These are phyloP conservation scores for Agrotis puta DNA, from an alignment of 2,888 invertebrate genomes.

Conservation along the genomic window DNA sequence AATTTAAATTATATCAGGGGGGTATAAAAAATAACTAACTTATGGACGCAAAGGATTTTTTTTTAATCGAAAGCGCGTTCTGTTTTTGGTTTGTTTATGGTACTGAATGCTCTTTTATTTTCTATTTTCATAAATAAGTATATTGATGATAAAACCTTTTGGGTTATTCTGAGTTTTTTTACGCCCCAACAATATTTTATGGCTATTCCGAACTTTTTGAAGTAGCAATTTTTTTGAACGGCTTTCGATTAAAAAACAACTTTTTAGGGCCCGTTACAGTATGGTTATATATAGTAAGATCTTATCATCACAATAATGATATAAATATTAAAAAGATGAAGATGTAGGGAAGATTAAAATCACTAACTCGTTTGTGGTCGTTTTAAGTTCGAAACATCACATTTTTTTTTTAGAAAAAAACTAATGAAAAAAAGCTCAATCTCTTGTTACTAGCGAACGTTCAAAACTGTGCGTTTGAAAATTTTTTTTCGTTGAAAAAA, in stretches of 20 bases:
- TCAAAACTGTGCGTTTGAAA: conserved; percentile 63
- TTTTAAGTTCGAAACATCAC: conserved; percentile 69
- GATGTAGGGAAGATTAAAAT: conserved; percentile 67
- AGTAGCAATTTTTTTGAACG: conserved; percentile 11
- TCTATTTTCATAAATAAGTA: too few species aligned
- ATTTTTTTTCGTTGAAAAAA: conserved; percentile 38
- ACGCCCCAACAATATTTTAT: background rate
- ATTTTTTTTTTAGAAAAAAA: conserved; percentile 54
- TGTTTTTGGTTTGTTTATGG: background rate
- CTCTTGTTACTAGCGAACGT: conserved; percentile 55
- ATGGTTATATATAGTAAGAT: conserved; percentile 60
- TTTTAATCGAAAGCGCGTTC: conserved; percentile 54
- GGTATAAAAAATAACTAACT: conserved; percentile 67
- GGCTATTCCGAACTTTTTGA: background rate
- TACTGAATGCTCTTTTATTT: background rate
- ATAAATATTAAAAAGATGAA: conserved; percentile 66
- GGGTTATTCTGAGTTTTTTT: background rate
- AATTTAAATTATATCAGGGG: conserved; percentile 63
- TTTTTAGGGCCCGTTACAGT: conserved; percentile 51
- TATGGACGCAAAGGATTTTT: conserved; percentile 36
- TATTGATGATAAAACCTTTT: conserved; percentile 10
- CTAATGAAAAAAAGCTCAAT: conserved; percentile 57
- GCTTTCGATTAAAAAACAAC: conserved; percentile 48
- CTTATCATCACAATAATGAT: conserved; percentile 66
- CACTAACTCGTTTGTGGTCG: conserved; percentile 68